These are phyloP conservation scores for Thinocorus orbignyianus DNA, from an alignment of 2,113 vertebrate genomes.

Conservation along the genomic window DNA sequence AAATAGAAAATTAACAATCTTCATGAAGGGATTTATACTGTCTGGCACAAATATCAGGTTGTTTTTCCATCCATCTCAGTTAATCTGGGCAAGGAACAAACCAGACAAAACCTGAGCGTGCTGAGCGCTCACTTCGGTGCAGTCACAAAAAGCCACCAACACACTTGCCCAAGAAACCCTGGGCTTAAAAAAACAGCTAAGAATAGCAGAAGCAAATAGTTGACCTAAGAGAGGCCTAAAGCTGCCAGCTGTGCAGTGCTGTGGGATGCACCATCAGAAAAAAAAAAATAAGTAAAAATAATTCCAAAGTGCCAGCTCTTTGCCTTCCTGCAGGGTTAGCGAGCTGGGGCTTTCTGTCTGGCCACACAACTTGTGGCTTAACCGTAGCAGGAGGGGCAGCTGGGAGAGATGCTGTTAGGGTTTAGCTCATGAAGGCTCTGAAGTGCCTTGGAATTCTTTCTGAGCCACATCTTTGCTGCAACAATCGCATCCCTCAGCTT, in stretches of 20 bases:
- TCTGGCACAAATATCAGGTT: not conserved
- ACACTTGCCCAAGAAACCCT: not conserved
- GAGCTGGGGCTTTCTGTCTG: rapidly evolving
- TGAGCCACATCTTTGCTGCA: not conserved
- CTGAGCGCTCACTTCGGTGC: too few species aligned
- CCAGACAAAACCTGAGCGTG: not conserved
- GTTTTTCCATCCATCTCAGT: not conserved
- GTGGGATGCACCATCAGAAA: not conserved
- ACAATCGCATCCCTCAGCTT: not conserved
- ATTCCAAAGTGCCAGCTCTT: not conserved
- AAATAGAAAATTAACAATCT: not conserved
- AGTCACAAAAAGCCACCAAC: not conserved
- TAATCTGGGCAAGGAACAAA: not conserved
- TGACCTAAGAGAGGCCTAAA: not conserved
- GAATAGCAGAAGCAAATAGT: not conserved
- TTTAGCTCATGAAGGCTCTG: rapidly evolving
- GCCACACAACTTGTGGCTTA: rapidly evolving
- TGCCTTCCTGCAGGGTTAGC: too few species aligned
- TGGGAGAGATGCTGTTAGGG: not conserved
- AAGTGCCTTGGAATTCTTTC: not conserved
- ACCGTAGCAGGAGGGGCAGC: rapidly evolving
- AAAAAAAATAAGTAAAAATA: too few species aligned
- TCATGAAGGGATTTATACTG: not conserved
- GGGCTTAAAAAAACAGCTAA: not conserved
- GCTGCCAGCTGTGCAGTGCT: not conserved